Evolutionary conservation across 2,113 vertebrate genomes (phyloP), one percentile per base, ranked within the genome.

Genomic region (Psammodynastes pulverulentus): DNA sequence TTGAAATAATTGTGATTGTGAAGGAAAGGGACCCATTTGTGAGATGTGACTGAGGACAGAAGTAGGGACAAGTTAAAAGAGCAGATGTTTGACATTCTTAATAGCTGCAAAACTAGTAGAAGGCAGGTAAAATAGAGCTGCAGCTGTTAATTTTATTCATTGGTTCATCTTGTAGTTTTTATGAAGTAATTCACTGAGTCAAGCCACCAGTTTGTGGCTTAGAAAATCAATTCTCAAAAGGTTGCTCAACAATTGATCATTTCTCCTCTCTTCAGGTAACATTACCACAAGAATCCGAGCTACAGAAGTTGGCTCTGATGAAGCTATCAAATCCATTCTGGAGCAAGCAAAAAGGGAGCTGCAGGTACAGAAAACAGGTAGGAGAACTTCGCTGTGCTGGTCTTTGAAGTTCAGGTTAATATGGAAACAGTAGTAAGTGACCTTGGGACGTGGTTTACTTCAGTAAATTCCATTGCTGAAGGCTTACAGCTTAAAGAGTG

Each of bases 341-440:
- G 99, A 99, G 91, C 98, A 99, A 97, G 98, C 99, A 95, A 99
- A 98, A 97, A 98, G 98, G 97, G 99, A 99, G 97, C 98, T 99
- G 95, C 99, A 99, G 97, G 98, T 99, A 96, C 98, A 99, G 97
- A 99, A 99, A 98, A 98, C 98, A 90, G 98, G 99, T 99, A 97
- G 17, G 89, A 89, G 0, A 88, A 93, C 92, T 43, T 91, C 29
- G 49, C 39, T 5, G 2, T 9, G 91, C 92, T 46, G 56, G 46
- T 24, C 87, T 87, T 43, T 94, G 93, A 67, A 86, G 86, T 92
- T 67, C 91, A 94, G 86, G 84, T 79, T 90, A 53, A 29, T 0
- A 1, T n/a, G 90, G 54, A 62, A 49, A 15, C 48, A 26, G 19
- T 84, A 21, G 72, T 79, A 43, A 79, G 17, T 79, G 79, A 48